Base-by-base conservation (phyloP, 2,113 vertebrate genomes). In the Elgaria multicarinata region DNA sequence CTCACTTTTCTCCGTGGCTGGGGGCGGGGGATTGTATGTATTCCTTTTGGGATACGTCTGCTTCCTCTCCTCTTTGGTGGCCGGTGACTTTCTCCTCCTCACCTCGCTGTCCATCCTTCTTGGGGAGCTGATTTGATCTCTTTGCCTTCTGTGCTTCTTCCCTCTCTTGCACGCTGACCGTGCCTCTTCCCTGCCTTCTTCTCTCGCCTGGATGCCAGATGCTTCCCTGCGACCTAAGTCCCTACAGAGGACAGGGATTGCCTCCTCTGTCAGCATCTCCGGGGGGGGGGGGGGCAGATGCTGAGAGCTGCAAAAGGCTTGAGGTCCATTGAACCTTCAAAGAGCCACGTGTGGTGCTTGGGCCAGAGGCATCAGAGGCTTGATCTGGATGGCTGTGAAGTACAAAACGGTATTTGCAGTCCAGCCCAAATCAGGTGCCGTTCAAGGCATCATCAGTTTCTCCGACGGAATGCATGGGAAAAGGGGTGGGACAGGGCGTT, bases 1-100 rank as follows among this genome's bases (percentile, higher is more conserved):
- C 58, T 5, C 58, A 2, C 58, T 62, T 62, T 62, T 20, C 58
- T 22, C 16, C 5, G 16, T 62, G 20, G 16, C 58, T 20, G 3
- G 10, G 31, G 31, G 0, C 58, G 18, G 3, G 10, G 31, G 31
- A 0, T 12, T 33, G 7, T 3, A 7, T 2, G 10, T 33, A 33
- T 33, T 28, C 31, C 31, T 33, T 10, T 42, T 75, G 22, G 36
- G 72, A 16, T 75, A 10, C 16, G n/a, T 24, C n/a, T 18, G 72
- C 72, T 39, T 36, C 4, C 18, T 39, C n/a, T 42, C 72, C 36
- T 13, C 31, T 69, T 28, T 31, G 66, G 66, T 28, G 31, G 31
- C 26, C 26, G 7, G 24, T 7, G 66, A 69, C 31, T 33, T 7
- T 69, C 31, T 3, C 26, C 24, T 69, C 58, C 20, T n/a, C 26